Conservation (phyloP, 2,888 invertebrate genomes). For the Stegophylla sp. region DNA sequence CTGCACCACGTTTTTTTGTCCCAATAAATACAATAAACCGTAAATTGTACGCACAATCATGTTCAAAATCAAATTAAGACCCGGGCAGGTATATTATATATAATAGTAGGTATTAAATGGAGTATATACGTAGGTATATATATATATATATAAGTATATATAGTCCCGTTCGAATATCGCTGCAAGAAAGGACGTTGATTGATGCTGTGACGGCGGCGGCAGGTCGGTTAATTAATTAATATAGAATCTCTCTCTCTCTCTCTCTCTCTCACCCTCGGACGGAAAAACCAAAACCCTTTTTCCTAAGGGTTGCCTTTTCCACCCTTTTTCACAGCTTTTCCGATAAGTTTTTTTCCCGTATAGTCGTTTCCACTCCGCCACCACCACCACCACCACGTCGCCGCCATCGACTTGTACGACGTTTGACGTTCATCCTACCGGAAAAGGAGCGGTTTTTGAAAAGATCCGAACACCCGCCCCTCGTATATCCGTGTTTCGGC, state of each 20-base stretch:
- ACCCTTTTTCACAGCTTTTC: constrained; percentile 59
- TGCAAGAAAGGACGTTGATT: constrained; percentile 54
- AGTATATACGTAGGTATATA: neutral
- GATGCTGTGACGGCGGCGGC: constrained; percentile 46
- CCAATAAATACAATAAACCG: constrained; percentile 34
- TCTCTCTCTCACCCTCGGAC: constrained; percentile 36
- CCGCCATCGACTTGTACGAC: constrained; percentile 17
- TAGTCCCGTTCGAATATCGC: constrained; percentile 37
- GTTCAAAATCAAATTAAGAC: constrained; percentile 41
- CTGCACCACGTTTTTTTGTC: neutral
- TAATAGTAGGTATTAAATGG: neutral
- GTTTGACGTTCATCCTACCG: constrained; percentile 55
- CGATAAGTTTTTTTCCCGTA: constrained; percentile 53
- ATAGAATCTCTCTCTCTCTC: constrained; percentile 33
- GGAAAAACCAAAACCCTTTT: constrained; percentile 47
- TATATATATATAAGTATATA: constrained; percentile 13
- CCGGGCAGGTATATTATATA: constrained; percentile 22
- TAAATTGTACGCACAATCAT: constrained; percentile 33
- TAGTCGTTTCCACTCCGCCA: neutral
- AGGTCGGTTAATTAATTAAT: constrained; percentile 58
- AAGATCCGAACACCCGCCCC: constrained; percentile 28
- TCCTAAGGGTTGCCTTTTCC: constrained; percentile 52
- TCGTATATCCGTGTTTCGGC: constrained; percentile 32
- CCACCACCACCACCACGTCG: neutral
- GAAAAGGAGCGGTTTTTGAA: constrained; percentile 51